Percentiles rank a stretch among this genome's conserved stretches.
Conservation (phyloP, 2,797 vertebrate species). For the Coregonus suidteri region DNA sequence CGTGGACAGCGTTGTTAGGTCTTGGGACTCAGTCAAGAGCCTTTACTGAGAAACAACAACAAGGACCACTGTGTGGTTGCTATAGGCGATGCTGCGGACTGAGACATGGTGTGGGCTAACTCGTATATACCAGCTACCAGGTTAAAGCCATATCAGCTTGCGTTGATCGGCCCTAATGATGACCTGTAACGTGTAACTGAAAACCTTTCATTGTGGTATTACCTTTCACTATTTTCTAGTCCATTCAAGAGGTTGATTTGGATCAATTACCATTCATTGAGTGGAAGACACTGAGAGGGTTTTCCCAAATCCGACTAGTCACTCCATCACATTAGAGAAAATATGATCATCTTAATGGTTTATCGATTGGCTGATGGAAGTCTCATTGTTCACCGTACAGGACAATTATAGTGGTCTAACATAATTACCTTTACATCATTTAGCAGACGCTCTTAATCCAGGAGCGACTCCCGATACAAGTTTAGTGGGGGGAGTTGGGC, state of each 20-base stretch:
- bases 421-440: neutral
- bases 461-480: no score
- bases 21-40: constrained; percentile 12
- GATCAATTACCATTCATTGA: no score
- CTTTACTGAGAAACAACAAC: constrained; percentile 2
- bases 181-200: neutral
- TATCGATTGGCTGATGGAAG: neutral
- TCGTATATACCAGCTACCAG: neutral
- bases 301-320: neutral
- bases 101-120: constrained; percentile 8
- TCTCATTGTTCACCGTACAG: neutral
- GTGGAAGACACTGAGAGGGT: no score
- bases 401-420: neutral
- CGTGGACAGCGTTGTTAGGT: constrained; percentile 27
- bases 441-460: no score
- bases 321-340: no score
- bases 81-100: constrained; percentile 6
- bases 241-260: neutral
- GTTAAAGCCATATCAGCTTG: neutral
- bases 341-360: no score
- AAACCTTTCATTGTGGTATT: neutral
- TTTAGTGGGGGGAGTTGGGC: no score
- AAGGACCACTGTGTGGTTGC: neutral
- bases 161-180: neutral
- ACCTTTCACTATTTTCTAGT: neutral